Evolutionary conservation across 2,888 invertebrate species (phyloP).

Genomic region (Luperina testacea): DNA sequence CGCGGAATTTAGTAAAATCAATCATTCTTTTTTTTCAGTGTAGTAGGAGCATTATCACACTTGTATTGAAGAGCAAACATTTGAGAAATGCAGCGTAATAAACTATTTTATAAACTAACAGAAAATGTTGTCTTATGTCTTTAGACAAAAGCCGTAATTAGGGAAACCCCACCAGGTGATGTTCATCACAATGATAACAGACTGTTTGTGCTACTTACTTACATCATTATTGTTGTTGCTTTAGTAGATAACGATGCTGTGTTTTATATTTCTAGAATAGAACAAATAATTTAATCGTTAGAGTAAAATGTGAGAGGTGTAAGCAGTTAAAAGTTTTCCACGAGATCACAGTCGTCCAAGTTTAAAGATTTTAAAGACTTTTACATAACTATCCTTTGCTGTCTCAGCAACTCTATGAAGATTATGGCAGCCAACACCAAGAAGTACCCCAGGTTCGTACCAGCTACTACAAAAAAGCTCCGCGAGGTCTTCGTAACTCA

Average conservation of each 20-base stretch:
- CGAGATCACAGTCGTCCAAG: neutral
- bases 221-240: constrained; percentile 21
- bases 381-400: neutral
- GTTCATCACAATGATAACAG: constrained; percentile 38
- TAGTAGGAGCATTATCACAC: neutral
- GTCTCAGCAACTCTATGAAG: neutral
- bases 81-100: constrained; percentile 20
- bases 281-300: constrained; percentile 24
- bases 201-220: constrained; percentile 32
- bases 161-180: constrained; percentile 65
- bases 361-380: neutral
- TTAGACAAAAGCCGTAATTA: constrained; percentile 32
- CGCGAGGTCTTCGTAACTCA: neutral
- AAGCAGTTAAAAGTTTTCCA: constrained; percentile 20
- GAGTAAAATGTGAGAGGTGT: neutral
- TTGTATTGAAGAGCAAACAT: constrained; percentile 36
- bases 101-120: constrained; percentile 19
- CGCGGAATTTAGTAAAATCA: too few relatives aligned
- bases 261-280: constrained; percentile 38
- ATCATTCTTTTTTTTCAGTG: too few relatives aligned
- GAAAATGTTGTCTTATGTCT: constrained; percentile 10
- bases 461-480: neutral
- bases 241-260: constrained; percentile 36
- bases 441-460: neutral
- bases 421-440: neutral